phyloP scores from a whole-genome alignment of 2,888 invertebrate species.

The Colletes collaris region DNA sequence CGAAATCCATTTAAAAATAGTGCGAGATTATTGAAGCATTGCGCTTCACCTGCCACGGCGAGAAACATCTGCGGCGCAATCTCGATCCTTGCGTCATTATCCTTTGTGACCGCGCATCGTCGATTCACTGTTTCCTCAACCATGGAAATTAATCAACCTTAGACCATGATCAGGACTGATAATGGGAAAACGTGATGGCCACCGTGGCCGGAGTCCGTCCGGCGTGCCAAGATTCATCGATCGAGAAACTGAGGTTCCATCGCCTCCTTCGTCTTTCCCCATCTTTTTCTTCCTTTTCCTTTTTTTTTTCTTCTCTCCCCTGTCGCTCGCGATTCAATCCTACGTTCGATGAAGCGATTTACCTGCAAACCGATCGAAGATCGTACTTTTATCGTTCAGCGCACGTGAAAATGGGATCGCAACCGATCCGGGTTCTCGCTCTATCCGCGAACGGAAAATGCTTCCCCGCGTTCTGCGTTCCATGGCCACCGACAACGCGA shows the following conservation, averaged over 20 bases:
- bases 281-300: neutral
- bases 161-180: conserved; percentile 62
- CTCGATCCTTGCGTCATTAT: conserved; percentile 71
- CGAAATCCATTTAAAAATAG: conserved; percentile 73
- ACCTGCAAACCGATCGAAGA: conserved; percentile 21
- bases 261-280: conserved; percentile 8
- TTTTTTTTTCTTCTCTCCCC: neutral
- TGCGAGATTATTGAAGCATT: conserved; percentile 79
- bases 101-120: conserved; percentile 77
- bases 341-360: conserved; percentile 37
- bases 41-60: conserved; percentile 77
- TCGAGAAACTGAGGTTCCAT: conserved; percentile 51
- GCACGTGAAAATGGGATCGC: conserved; percentile 35
- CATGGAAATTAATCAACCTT: conserved; percentile 82
- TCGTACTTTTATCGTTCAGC: conserved; percentile 43
- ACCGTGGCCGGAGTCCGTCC: conserved; percentile 22
- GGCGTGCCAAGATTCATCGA: conserved; percentile 30
- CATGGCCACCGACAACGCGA: conserved; percentile 25
- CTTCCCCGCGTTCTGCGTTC: neutral
- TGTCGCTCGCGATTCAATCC: conserved; percentile 24
- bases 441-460: neutral
- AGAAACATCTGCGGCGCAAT: conserved; percentile 67
- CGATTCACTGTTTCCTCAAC: conserved; percentile 77
- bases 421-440: conserved; percentile 18
- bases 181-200: conserved; percentile 58